phyloP scores from a whole-genome alignment of 2,888 invertebrate species.

The Erebia ligea region DNA sequence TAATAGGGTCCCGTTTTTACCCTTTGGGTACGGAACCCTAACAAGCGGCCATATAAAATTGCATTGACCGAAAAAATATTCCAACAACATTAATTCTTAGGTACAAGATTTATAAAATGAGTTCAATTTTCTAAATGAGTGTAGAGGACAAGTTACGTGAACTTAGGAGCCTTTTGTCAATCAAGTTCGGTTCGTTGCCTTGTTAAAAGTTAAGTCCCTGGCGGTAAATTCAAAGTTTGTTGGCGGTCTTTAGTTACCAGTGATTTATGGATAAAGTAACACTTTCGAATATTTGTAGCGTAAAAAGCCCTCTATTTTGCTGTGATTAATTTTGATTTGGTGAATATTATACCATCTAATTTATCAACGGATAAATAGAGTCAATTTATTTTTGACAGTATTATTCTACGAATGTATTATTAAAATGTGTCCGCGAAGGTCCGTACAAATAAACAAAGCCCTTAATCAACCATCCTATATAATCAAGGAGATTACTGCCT shows the following conservation, averaged over 20 bases:
- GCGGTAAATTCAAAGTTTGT: slow-evolving; percentile 18
- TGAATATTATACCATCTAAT: too few relatives aligned
- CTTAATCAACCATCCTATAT: slow-evolving; percentile 25
- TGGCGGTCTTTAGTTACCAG: slow-evolving; percentile 19
- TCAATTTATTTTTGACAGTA: too few relatives aligned
- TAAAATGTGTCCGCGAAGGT: slow-evolving; percentile 26
- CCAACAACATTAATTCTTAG: not conserved
- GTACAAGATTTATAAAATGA: not conserved
- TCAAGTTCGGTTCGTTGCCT: slow-evolving; percentile 20
- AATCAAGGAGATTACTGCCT: slow-evolving; percentile 29
- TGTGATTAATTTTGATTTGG: not conserved
- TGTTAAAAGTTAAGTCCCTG: slow-evolving; percentile 20
- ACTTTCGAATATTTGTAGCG: slow-evolving; percentile 12
- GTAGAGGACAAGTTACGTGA: slow-evolving; percentile 8
- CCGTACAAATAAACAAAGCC: slow-evolving; percentile 30
- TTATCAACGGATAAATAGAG: too few relatives aligned
- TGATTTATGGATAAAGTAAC: slow-evolving; percentile 16
- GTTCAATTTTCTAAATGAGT: slow-evolving; percentile 1
- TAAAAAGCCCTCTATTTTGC: slow-evolving; percentile 1
- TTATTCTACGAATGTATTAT: not conserved
- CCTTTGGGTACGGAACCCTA: too few relatives aligned
- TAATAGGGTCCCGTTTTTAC: too few relatives aligned
- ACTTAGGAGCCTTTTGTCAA: slow-evolving; percentile 16
- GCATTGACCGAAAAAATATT: too few relatives aligned
- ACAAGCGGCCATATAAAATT: too few relatives aligned